Evolutionary conservation across 53 echinoderm and acorn worm genomes (phyloP), one percentile per base, ranked within the genome.

Genomic region (Zoroaster sp.): DNA sequence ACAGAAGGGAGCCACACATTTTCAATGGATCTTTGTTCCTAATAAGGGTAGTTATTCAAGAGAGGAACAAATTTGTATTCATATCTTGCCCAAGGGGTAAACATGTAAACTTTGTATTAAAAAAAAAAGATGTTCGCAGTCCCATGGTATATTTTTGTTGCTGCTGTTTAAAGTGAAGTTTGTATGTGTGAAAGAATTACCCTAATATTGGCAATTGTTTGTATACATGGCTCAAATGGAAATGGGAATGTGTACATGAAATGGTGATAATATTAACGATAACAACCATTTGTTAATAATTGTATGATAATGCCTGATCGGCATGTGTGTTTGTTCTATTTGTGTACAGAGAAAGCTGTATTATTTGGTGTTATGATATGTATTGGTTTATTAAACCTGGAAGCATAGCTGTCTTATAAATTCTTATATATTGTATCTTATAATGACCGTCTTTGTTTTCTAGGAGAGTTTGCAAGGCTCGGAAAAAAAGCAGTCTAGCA

Each of bases 201-300:
- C 30, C 35, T 23, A 63, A 54, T 41, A 82, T 82, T 82, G 66
- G 68, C 82, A 42, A 82, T 66, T 82, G 82, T 85, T 39, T 85
- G 85, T 85, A 85, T 70, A 85, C 85, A 71, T 85, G 85, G 85
- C 37, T 85, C 39, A 5, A 21, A 78, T n/a, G 28, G 21, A 59
- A 59, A 44, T 49, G 85, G 45, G 66, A 85, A 85, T 33, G 85
- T 85, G 85, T 85, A 85, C 85, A 85, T 49, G 85, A 85, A 40
- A 38, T 40, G 35, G 40, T 34, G 82, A 41, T 43, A 82, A 67
- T 82, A 82, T 21, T 42, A 42, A 46, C 25, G 37, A 35, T 17
- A 28, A 37, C 34, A 83, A 85, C 69, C 69, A 69, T 45, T 34
- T 85, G 85, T 85, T 69, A 23, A 85, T 85, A 44, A 37, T 85